phyloP scores from a whole-genome alignment of 2,797 vertebrate genomes.

The Loris lydekkerianus region DNA sequence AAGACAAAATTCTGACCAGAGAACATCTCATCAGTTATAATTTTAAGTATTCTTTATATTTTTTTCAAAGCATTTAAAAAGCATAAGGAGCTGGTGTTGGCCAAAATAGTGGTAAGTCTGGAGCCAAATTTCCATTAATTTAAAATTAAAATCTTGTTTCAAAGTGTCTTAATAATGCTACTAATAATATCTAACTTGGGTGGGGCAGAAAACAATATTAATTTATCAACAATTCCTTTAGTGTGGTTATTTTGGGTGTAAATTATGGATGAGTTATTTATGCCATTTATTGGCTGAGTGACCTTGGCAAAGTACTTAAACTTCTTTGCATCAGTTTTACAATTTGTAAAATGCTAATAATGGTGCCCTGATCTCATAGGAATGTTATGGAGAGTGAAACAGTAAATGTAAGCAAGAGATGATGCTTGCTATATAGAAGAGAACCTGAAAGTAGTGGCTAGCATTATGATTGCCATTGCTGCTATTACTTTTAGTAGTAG shows the following conservation, averaged over 20 bases:
- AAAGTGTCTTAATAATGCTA: not conserved
- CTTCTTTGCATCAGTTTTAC: not conserved
- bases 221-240: not conserved
- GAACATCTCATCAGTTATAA: not conserved
- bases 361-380: not conserved
- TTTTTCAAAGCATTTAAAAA: conserved; percentile 12
- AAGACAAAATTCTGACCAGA: conserved; percentile 4
- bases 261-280: conserved; percentile 17
- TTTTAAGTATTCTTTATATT: conserved; percentile 10
- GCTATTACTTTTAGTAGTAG: not conserved
- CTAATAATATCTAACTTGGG: not conserved
- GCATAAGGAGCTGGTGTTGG: not conserved
- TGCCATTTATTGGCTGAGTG: not conserved
- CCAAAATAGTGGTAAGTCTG: not conserved
- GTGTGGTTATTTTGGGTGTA: not conserved
- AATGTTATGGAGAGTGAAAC: conserved; percentile 13
- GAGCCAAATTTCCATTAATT: not conserved
- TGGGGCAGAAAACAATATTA: not conserved
- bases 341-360: conserved; percentile 36
- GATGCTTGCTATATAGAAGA: not conserved
- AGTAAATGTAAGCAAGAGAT: not conserved
- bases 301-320: conserved; percentile 1
- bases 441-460: not conserved
- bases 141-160: conserved; percentile 38
- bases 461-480: not conserved